Percentiles rank a stretch among this genome's conserved stretches.
Evolutionary conservation across 2,113 vertebrate genomes (phyloP).

Genomic region (Stigmatopora argus): DNA sequence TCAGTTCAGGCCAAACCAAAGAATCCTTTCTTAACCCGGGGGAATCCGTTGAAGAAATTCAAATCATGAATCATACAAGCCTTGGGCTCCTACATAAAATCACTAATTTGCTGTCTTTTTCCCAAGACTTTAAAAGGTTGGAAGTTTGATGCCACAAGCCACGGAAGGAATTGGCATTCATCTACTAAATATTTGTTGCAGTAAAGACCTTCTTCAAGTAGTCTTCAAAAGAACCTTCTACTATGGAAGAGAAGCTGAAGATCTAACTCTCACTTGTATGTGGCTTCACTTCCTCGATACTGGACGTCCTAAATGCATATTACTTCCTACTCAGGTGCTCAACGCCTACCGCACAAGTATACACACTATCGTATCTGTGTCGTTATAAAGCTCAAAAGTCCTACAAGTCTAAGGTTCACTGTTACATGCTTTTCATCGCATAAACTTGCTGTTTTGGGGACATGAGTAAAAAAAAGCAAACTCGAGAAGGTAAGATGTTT

Average conservation of each 20-base stretch:
- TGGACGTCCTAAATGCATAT: neutral
- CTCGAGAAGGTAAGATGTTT: conserved; percentile 37
- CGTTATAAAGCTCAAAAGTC: conserved; percentile 27
- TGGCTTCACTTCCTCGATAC: conserved; percentile 44
- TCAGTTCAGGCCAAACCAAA: conserved; percentile 38
- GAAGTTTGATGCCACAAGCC: conserved; percentile 33
- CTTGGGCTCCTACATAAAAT: conserved; percentile 33
- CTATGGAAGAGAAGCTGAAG: conserved; percentile 16
- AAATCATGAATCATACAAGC: conserved; percentile 49
- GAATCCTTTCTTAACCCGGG: conserved; percentile 37
- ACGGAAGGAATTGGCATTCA: conserved; percentile 22
- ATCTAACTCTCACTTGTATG: conserved; percentile 12
- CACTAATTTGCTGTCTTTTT: conserved; percentile 46
- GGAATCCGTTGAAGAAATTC: conserved; percentile 34
- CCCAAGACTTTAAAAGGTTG: conserved; percentile 20
- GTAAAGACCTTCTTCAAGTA: conserved; percentile 23
- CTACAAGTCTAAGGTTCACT: conserved; percentile 16
- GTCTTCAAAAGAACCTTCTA: conserved; percentile 34
- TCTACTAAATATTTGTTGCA: conserved; percentile 34
- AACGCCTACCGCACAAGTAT: neutral
- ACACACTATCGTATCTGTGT: conserved; percentile 31
- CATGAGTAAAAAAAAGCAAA: neutral
- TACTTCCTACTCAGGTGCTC: conserved; percentile 3
- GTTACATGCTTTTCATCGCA: conserved; percentile 8
- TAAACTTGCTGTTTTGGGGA: neutral